phyloP scores from a whole-genome alignment of 2,797 vertebrate species.

The Urocyon cinereoargenteus region DNA sequence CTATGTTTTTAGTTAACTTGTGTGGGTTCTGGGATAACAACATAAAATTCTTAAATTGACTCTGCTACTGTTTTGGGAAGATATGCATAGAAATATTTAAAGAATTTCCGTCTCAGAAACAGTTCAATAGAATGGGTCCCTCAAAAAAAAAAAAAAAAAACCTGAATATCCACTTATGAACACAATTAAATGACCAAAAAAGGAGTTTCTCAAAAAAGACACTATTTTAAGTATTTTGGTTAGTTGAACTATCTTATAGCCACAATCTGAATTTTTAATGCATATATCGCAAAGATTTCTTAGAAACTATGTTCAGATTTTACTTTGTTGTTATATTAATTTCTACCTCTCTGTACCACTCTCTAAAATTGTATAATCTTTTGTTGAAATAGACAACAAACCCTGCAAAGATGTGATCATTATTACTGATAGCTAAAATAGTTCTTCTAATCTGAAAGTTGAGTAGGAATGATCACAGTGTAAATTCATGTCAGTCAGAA shows the following conservation, averaged over 20 bases:
- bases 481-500: slow-evolving; percentile 21
- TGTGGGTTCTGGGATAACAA: slow-evolving; percentile 46
- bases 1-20: slow-evolving; percentile 40
- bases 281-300: slow-evolving; percentile 14
- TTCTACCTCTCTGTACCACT: slow-evolving; percentile 21
- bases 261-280: slow-evolving; percentile 43
- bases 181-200: slow-evolving; percentile 62
- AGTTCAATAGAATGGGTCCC: slow-evolving; percentile 30
- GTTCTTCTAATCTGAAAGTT: slow-evolving; percentile 56
- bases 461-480: slow-evolving; percentile 15
- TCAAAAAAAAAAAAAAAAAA: slow-evolving; percentile 52
- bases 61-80: slow-evolving; percentile 48
- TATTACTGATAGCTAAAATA: slow-evolving; percentile 51
- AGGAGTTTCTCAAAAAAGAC: not conserved
- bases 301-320: slow-evolving; percentile 36
- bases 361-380: slow-evolving; percentile 74
- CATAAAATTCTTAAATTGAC: slow-evolving; percentile 44
- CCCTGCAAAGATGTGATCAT: slow-evolving; percentile 50
- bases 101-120: slow-evolving; percentile 71
- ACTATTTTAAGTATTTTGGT: slow-evolving; percentile 49
- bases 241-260: not conserved
- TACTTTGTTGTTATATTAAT: slow-evolving; percentile 19
- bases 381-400: slow-evolving; percentile 79
- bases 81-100: slow-evolving; percentile 70
- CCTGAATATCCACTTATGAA: slow-evolving; percentile 48